These are phyloP conservation scores for Maccullochella peelii DNA, from an alignment of 2,113 vertebrate genomes.

Conservation along the genomic window DNA sequence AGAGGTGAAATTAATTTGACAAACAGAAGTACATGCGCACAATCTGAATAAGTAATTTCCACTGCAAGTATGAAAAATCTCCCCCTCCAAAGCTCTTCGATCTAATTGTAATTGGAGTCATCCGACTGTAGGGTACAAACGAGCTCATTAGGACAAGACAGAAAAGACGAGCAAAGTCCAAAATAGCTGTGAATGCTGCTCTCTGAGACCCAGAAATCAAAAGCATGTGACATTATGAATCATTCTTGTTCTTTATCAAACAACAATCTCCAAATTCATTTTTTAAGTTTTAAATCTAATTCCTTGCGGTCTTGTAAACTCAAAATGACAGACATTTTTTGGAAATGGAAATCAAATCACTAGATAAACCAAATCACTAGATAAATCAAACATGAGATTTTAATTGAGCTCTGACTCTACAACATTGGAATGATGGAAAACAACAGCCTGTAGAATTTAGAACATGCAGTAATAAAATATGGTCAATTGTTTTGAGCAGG, in stretches of 20 bases:
- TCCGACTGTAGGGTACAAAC: conserved; percentile 16
- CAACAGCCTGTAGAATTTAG: not conserved
- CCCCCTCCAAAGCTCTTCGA: conserved; percentile 2
- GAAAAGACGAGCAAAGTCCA: conserved; percentile 16
- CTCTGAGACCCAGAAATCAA: conserved; percentile 30
- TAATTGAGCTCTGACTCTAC: not conserved
- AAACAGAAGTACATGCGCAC: conserved; percentile 46
- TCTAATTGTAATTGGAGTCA: conserved; percentile 45
- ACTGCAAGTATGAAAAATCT: not conserved
- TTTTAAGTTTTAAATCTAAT: no score
- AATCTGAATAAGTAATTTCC: conserved; percentile 55
- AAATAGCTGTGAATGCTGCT: conserved; percentile 22
- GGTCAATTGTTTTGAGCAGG: no score
- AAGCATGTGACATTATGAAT: conserved; percentile 25
- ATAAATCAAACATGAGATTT: not conserved
- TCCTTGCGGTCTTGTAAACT: no score
- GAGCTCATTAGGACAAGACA: conserved; percentile 27
- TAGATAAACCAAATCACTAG: no score
- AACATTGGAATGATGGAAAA: not conserved
- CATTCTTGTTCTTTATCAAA: not conserved
- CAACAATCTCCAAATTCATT: not conserved
- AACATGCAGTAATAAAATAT: not conserved
- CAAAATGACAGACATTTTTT: no score
- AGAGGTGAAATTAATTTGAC: conserved; percentile 47
- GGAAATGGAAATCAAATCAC: no score